Base-by-base conservation (phyloP, 2,797 vertebrate genomes). In the Acanthis flammea region DNA sequence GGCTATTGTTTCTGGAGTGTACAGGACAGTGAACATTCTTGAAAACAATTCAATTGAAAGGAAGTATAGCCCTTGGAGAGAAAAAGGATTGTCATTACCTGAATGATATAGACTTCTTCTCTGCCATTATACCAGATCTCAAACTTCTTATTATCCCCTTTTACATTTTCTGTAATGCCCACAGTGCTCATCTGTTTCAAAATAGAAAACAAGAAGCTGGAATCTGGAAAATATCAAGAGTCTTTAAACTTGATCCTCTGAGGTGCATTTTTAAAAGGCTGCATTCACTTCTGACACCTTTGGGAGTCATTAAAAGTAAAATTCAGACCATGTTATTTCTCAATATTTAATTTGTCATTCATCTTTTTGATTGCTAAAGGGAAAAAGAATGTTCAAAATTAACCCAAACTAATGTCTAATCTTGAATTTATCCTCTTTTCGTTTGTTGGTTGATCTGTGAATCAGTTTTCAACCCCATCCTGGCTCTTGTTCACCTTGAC, bases 21-120 rank as follows among this genome's bases (percentile, higher is more conserved):
- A 86, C 19, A 67, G 41, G 50, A 83, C 42, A 90, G n/a, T 30
- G 28, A 54, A 50, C 24, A 22, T 66, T 33, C 51, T 62, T 67
- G 31, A 57, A 88, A 54, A 37, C 4, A 71, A 58, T 48, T 41
- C 24, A 72, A 6, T 3, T 35, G 7, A 66, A 91, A 93, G 50
- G 15, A 73, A 86, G 14, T 17, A 42, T 15, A 84, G 9, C 7
- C 25, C 30, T 74, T 67, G 30, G 27, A 3, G 12, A 50, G 42
- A 70, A 31, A 74, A 91, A 63, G 2, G 4, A 54, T 18, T 44
- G 25, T 19, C 27, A 50, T 95, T 97, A 99, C 99, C 99, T 99
- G 99, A 86, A 99, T 98, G 80, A 99, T 99, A 96, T 99, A 99
- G 74, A 99, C 99, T 90, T 99, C 99, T 89, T 99, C 98, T 97